A percentile compares a stretch with the other conserved stretches of the same genome.
These are phyloP conservation scores for Norana najaformis DNA, from an alignment of 2,888 invertebrate genomes.

Conservation along the genomic window DNA sequence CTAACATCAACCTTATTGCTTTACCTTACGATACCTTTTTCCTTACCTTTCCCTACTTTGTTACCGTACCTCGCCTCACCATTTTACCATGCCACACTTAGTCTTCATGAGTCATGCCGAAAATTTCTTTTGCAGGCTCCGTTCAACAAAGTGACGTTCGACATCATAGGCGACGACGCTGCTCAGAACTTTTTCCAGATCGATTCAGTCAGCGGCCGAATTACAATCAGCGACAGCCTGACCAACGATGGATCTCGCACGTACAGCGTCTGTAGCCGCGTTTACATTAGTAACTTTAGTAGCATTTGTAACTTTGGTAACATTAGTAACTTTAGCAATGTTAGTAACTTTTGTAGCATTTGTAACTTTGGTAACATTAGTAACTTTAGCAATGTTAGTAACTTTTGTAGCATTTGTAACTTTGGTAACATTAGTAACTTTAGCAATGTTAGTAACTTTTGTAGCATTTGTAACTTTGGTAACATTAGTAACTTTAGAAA, in stretches of 20 bases:
- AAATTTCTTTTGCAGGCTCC: conserved; percentile 46
- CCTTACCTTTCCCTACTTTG: too few species aligned
- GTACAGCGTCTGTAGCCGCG: conserved; percentile 48
- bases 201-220: conserved; percentile 39
- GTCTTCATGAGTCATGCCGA: too few species aligned
- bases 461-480: too few species aligned
- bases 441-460: too few species aligned
- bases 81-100: neutral
- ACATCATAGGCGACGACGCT: conserved; percentile 54
- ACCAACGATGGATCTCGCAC: conserved; percentile 46
- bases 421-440: too few species aligned
- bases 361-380: neutral
- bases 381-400: neutral
- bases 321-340: neutral
- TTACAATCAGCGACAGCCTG: conserved; percentile 47
- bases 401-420: too few species aligned
- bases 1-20: too few species aligned
- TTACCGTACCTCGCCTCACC: too few species aligned
- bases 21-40: neutral
- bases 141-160: conserved; percentile 50
- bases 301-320: too few species aligned
- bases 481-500: too few species aligned
- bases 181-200: conserved; percentile 52
- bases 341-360: too few species aligned
- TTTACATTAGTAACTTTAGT: too few species aligned